Conservation (phyloP, 2,797 vertebrate genomes). For the Helostoma temminkii region DNA sequence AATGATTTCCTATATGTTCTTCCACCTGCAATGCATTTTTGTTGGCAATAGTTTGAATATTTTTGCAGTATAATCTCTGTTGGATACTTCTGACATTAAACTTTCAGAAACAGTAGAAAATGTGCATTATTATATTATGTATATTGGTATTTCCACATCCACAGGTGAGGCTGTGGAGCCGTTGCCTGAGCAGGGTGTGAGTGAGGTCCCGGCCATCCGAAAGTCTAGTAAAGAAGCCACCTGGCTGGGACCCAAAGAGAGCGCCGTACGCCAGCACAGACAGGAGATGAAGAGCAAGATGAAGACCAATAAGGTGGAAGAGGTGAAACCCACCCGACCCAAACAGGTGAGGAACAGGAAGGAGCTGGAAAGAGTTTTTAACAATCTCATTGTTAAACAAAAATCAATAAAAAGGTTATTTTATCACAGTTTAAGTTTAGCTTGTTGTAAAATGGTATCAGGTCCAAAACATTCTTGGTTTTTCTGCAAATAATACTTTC, state of each 20-base stretch:
- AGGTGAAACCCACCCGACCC: slow-evolving; percentile 74
- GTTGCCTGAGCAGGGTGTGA: slow-evolving; percentile 67
- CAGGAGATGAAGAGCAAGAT: slow-evolving; percentile 85
- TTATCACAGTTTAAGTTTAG: no score
- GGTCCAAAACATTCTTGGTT: no score
- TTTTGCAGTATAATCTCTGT: neutral
- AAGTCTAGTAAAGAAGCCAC: slow-evolving; percentile 79
- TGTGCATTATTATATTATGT: no score
- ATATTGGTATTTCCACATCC: neutral
- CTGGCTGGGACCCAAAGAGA: slow-evolving; percentile 84
- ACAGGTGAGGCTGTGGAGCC: slow-evolving; percentile 77
- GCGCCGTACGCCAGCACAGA: slow-evolving; percentile 81
- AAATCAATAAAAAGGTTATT: no score
- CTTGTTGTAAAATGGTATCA: no score
- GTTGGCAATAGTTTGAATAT: neutral
- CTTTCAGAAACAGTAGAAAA: neutral
- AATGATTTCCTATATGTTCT: neutral
- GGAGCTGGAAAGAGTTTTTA: neutral
- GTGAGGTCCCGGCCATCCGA: slow-evolving; percentile 73
- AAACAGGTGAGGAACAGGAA: slow-evolving; percentile 75
- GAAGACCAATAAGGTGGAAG: slow-evolving; percentile 85
- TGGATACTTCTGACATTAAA: neutral
- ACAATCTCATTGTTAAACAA: no score
- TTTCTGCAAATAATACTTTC: no score
- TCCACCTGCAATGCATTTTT: neutral